Base-by-base conservation (phyloP, 2,113 vertebrate genomes). In the Eptesicus fuscus region DNA sequence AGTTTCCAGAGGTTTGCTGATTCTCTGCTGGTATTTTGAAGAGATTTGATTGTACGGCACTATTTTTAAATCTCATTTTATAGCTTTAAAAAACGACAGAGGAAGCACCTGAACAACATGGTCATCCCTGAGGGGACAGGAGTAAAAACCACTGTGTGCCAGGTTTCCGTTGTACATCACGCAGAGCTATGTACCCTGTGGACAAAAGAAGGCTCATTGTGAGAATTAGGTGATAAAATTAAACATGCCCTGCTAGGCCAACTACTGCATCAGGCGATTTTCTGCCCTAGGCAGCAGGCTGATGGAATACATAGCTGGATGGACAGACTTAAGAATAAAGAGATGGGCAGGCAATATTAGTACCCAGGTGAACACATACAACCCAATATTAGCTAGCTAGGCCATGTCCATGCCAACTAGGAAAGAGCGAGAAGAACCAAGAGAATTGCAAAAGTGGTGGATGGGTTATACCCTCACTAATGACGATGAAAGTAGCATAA, bases 21-120 rank as follows among this genome's bases (percentile, higher is more conserved):
- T 95, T 94, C 79, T 96, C 93, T 93, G 51, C 85, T 83, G 67
- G 74, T 86, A 88, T 95, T 96, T 78, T 95, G 85, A 87, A 82
- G 88, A 85, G 63, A 93, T 91, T 84, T 97, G 82, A 96, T 97
- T 95, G 92, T 83, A 94, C 69, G 83, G 76, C 61, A 91, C 86
- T 84, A 88, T 90, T 95, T 96, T 90, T n/a, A 95, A 95, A 93
- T 83, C 83, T 82, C 78, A 91, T 94, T 96, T 96, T 96, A 94
- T 69, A 77, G 94, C 53, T 94, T 67, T 53, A 85, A 79, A 47
- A 96, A 90, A 96, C 88, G 83, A 93, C 77, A 85, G 85, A 96
- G 89, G 63, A 95, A 82, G 47, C 59, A 87, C 56, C 90, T 95
- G 95, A 83, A 94, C 65, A 90, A 88, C 95, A 96, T 93, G 83